Evolutionary conservation across 1,140 invertebrate species (phyloP).

Genomic region (Tyrophagus putrescentiae): DNA sequence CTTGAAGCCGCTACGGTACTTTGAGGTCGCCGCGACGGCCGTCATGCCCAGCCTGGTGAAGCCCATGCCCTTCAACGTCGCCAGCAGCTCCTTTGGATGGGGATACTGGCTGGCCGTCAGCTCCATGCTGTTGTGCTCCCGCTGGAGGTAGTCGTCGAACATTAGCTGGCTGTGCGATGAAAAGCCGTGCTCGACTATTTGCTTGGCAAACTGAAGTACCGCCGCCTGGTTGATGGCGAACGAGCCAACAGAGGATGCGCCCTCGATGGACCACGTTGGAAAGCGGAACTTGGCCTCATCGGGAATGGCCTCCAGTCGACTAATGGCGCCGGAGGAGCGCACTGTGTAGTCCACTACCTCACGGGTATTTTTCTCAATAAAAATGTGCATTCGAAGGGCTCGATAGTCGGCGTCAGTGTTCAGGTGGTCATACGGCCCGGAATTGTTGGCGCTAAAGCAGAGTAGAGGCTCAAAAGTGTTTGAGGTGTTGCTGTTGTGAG

Average conservation of each 20-base stretch:
- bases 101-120: neutral
- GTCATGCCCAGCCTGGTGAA: neutral
- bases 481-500: too few species aligned
- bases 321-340: neutral
- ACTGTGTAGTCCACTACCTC: neutral
- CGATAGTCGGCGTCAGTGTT: neutral
- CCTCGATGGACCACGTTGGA: neutral
- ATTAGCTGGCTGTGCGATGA: neutral
- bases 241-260: neutral
- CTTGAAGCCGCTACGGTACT: neutral
- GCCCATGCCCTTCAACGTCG: neutral
- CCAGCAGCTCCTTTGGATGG: neutral
- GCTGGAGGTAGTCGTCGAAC: neutral
- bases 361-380: neutral
- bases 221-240: neutral
- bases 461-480: neutral
- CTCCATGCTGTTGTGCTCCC: neutral
- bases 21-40: neutral
- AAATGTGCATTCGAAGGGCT: neutral
- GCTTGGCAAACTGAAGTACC: neutral
- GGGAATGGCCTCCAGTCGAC: neutral
- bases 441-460: neutral
- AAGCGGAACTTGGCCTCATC: neutral
- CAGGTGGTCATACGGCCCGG: neutral
- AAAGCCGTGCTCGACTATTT: neutral